Conservation (phyloP, 2,888 invertebrate genomes). For the Iselma pallidipennis region DNA sequence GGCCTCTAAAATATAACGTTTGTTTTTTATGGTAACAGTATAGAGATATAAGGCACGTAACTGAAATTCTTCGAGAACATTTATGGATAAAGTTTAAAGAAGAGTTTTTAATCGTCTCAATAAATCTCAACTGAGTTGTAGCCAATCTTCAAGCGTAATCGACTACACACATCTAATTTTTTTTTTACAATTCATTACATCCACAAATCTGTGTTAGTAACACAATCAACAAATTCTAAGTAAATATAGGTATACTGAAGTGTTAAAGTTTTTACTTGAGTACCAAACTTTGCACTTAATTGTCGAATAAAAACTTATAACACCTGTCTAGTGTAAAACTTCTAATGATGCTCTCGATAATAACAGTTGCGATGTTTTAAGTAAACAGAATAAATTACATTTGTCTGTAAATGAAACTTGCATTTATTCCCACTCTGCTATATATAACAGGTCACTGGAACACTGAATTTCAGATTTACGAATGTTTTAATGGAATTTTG, state of each 20-base stretch:
- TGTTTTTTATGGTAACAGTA: slow-evolving; percentile 3
- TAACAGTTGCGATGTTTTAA: neutral
- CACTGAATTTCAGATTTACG: neutral
- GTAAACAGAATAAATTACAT: neutral
- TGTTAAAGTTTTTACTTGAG: too few species aligned
- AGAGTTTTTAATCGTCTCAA: neutral
- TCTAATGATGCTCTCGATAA: neutral
- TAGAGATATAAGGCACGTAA: neutral
- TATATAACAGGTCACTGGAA: too few species aligned
- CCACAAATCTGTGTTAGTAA: too few species aligned
- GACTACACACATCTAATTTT: neutral
- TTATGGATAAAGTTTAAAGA: slow-evolving; percentile 2
- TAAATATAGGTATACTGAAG: too few species aligned
- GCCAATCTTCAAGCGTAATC: neutral
- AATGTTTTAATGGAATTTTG: neutral
- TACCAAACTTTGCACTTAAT: too few species aligned
- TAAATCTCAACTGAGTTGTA: neutral
- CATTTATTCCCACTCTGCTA: neutral
- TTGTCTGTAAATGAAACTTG: neutral
- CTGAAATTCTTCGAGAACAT: neutral
- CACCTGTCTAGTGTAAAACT: too few species aligned
- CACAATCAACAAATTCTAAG: too few species aligned
- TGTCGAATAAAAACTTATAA: too few species aligned
- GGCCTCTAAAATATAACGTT: slow-evolving; percentile 3
- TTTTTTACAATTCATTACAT: neutral